These are phyloP conservation scores for Lepidocyrtinus sp. DNA, from an alignment of 2,888 invertebrate species.

Conservation along the genomic window DNA sequence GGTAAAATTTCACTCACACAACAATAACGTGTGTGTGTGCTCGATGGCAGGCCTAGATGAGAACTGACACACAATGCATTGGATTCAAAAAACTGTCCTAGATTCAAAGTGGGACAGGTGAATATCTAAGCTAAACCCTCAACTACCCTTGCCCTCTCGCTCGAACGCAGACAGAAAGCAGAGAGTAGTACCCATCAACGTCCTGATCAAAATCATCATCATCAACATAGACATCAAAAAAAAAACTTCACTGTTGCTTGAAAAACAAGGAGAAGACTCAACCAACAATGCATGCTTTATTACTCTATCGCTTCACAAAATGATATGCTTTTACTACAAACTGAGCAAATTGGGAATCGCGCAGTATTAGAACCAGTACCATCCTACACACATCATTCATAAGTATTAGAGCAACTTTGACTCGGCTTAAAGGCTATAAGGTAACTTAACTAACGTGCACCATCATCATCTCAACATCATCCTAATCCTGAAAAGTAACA, in stretches of 20 bases:
- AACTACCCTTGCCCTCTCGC: slow-evolving; percentile 64
- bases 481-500: no score
- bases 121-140: slow-evolving; percentile 68
- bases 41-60: slow-evolving; percentile 69
- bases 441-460: neutral
- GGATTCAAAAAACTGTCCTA: slow-evolving; percentile 68
- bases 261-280: slow-evolving; percentile 21
- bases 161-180: slow-evolving; percentile 52
- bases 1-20: slow-evolving; percentile 31
- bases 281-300: slow-evolving; percentile 51
- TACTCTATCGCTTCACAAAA: slow-evolving; percentile 5
- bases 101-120: slow-evolving; percentile 69
- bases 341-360: slow-evolving; percentile 6
- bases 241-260: slow-evolving; percentile 24
- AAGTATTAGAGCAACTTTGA: slow-evolving; percentile 39
- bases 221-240: slow-evolving; percentile 29
- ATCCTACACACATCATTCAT: slow-evolving; percentile 35
- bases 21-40: slow-evolving; percentile 61
- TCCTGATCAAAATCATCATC: slow-evolving; percentile 33
- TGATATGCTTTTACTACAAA: slow-evolving; percentile 40
- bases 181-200: slow-evolving; percentile 49
- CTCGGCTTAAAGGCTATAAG: neutral
- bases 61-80: slow-evolving; percentile 70
- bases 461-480: no score
- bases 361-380: slow-evolving; percentile 31